These are phyloP conservation scores for Chrysina gloriosa DNA, from an alignment of 2,888 invertebrate species.

Conservation along the genomic window DNA sequence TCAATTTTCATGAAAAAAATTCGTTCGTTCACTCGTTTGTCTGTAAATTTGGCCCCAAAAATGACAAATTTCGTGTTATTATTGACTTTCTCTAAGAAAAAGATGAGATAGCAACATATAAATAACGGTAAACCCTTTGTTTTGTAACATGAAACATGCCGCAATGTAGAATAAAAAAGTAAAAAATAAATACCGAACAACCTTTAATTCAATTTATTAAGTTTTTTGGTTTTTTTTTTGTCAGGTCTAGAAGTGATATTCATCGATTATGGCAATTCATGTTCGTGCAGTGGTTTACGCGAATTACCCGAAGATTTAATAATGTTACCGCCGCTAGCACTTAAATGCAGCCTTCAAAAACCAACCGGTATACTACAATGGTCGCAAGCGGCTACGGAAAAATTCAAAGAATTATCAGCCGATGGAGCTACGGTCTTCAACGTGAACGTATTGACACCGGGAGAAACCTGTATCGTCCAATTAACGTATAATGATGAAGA, in stretches of 20 bases:
- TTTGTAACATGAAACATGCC: too few species aligned
- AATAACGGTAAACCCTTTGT: too few species aligned
- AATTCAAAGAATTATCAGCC: conserved; percentile 76
- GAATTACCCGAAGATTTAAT: conserved; percentile 72
- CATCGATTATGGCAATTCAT: conserved; percentile 78
- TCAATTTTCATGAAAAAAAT: too few species aligned
- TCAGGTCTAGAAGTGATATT: conserved; percentile 70
- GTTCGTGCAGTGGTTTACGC: conserved; percentile 71
- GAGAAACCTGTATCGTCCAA: conserved; percentile 74
- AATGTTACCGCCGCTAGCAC: conserved; percentile 70
- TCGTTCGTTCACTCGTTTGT: too few species aligned
- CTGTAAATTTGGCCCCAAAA: too few species aligned
- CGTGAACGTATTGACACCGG: conserved; percentile 74
- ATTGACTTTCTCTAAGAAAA: too few species aligned
- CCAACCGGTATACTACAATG: conserved; percentile 68
- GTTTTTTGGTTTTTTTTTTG: too few species aligned
- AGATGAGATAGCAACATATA: too few species aligned
- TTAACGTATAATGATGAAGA: conserved; percentile 72
- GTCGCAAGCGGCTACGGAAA: conserved; percentile 74
- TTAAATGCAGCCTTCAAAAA: conserved; percentile 71
- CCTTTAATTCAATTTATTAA: too few species aligned
- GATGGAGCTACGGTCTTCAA: conserved; percentile 78
- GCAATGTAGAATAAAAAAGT: too few species aligned
- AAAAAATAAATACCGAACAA: too few species aligned
- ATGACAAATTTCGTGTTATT: too few species aligned